Percentiles rank a stretch among this genome's conserved stretches.
phyloP scores from a whole-genome alignment of 2,888 invertebrate species.

The Troides helena region DNA sequence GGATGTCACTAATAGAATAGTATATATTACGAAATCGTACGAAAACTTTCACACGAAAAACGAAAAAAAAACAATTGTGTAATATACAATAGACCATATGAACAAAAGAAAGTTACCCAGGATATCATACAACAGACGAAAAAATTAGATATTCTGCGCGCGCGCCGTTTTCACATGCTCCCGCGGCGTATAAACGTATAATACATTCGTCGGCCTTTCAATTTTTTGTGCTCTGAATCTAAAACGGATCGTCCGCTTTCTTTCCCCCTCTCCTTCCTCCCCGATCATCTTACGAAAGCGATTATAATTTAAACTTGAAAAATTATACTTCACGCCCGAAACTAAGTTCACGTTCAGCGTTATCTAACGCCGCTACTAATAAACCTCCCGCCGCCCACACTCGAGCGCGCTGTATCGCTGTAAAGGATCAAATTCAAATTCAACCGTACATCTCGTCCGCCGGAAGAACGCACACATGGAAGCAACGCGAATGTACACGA shows the following conservation, averaged over 20 bases:
- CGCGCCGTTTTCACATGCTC: slow-evolving; percentile 63
- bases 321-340: slow-evolving; percentile 8
- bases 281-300: slow-evolving; percentile 47
- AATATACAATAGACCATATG: slow-evolving; percentile 19
- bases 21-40: slow-evolving; percentile 10
- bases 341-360: slow-evolving; percentile 2
- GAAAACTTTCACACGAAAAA: slow-evolving; percentile 16
- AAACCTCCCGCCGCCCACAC: slow-evolving; percentile 1
- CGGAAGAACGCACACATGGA: slow-evolving; percentile 15
- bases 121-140: slow-evolving; percentile 30
- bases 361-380: slow-evolving; percentile 11
- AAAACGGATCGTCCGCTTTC: slow-evolving; percentile 52
- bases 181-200: slow-evolving; percentile 46
- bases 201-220: slow-evolving; percentile 58
- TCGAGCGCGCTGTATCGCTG: slow-evolving; percentile 37
- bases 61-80: slow-evolving; percentile 10
- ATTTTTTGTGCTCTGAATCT: slow-evolving; percentile 52
- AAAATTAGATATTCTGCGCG: slow-evolving; percentile 55
- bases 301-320: slow-evolving; percentile 18
- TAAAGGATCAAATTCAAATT: slow-evolving; percentile 56
- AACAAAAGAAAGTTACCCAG: slow-evolving; percentile 26
- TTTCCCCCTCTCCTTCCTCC: slow-evolving; percentile 38
- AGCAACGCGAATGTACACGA: slow-evolving; percentile 13
- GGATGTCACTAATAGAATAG: not conserved
- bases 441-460: slow-evolving; percentile 44